These are phyloP conservation scores for Hippopotamus amphibius DNA, from an alignment of 2,113 vertebrate genomes.

Conservation along the genomic window DNA sequence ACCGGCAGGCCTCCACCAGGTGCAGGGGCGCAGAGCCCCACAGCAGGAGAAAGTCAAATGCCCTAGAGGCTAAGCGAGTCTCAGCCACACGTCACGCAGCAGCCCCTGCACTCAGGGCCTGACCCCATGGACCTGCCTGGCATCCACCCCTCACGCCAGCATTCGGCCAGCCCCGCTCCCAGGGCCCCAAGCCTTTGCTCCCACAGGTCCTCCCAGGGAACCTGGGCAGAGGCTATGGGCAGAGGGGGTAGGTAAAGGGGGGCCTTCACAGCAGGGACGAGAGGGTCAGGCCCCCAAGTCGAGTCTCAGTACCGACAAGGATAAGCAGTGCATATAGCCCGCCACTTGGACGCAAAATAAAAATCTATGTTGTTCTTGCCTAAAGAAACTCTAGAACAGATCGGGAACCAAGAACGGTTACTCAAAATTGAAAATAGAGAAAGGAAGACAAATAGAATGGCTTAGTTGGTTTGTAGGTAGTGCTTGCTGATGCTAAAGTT, in stretches of 20 bases:
- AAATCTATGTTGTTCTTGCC: accelerated
- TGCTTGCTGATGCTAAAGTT: background rate
- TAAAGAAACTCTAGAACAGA: background rate
- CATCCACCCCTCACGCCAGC: too few relatives aligned
- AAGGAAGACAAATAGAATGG: background rate
- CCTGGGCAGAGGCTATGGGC: background rate
- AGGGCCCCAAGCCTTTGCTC: background rate
- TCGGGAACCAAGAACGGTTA: background rate
- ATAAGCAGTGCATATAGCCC: accelerated
- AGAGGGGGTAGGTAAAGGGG: background rate
- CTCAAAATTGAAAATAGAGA: background rate
- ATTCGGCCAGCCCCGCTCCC: background rate
- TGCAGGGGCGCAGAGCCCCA: background rate
- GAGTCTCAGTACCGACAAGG: accelerated
- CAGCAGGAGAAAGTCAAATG: constrained; percentile 48
- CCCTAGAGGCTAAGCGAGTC: constrained; percentile 33
- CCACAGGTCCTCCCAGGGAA: background rate
- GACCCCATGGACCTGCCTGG: background rate
- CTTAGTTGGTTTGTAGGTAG: background rate
- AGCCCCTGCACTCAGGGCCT: background rate
- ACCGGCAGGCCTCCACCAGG: background rate
- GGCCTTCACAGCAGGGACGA: background rate
- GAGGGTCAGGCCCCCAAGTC: background rate
- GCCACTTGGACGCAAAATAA: accelerated
- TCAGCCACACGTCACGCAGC: background rate